A percentile compares a stretch with the other conserved stretches of the same genome.
These are phyloP conservation scores for Nerophis lumbriciformis DNA, from an alignment of 2,113 vertebrate genomes.

Conservation along the genomic window DNA sequence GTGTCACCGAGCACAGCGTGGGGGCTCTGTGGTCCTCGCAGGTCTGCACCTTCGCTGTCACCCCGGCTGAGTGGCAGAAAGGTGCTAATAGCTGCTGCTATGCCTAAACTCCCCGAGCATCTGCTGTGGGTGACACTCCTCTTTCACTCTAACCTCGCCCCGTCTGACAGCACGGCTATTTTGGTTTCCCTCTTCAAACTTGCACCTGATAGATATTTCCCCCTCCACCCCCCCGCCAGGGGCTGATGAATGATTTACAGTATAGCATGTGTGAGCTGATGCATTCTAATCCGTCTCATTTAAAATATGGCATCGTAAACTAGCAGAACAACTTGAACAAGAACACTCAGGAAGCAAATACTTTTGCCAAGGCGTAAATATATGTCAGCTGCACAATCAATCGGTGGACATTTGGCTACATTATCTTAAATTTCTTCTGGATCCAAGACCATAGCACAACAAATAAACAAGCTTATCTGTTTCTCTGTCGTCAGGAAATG, in stretches of 20 bases:
- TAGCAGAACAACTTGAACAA: slow-evolving; percentile 10
- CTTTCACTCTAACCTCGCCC: slow-evolving; percentile 58
- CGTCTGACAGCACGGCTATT: slow-evolving; percentile 62
- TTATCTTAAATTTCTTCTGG: neutral
- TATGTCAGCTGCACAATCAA: neutral
- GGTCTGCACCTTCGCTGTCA: slow-evolving; percentile 56
- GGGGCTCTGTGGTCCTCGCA: slow-evolving; percentile 39
- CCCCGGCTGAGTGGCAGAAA: slow-evolving; percentile 67
- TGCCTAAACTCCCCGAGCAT: slow-evolving; percentile 64
- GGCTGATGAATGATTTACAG: slow-evolving; percentile 58
- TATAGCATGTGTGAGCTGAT: slow-evolving; percentile 31
- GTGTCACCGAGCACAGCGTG: slow-evolving; percentile 38
- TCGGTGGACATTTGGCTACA: neutral
- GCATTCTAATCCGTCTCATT: slow-evolving; percentile 35
- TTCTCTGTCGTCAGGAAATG: neutral
- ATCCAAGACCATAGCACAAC: neutral
- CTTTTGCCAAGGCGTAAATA: neutral
- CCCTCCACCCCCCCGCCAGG: neutral
- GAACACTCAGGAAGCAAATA: neutral
- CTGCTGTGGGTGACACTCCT: slow-evolving; percentile 70
- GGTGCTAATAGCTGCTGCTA: slow-evolving; percentile 74
- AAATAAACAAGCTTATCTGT: neutral
- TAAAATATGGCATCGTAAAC: slow-evolving; percentile 13
- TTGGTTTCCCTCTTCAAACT: slow-evolving; percentile 42
- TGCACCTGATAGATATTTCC: slow-evolving; percentile 51